Conservation (phyloP, 1,140 invertebrate species). For the Zaprionus camerounensis region DNA sequence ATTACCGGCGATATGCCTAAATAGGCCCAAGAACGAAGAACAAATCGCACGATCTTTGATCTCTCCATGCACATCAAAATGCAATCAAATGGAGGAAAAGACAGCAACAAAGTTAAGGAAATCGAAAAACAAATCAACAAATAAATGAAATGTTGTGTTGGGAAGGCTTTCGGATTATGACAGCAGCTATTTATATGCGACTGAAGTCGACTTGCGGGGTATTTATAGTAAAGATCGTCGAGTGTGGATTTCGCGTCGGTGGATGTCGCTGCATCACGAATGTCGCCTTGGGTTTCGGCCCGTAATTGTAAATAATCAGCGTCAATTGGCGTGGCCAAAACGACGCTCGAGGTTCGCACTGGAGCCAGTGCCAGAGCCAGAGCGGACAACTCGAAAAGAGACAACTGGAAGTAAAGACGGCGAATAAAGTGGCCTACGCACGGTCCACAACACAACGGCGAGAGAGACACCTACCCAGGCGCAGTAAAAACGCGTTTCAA, state of each 20-base stretch:
- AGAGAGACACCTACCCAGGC: constrained; percentile 55
- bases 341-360: constrained; percentile 22
- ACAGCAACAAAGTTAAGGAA: background rate
- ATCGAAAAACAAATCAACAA: background rate
- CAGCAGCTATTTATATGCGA: constrained; percentile 58
- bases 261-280: constrained; percentile 50
- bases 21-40: constrained; percentile 21
- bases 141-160: constrained; percentile 28
- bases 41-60: constrained; percentile 46
- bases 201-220: constrained; percentile 19
- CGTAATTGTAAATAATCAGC: constrained; percentile 76
- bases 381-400: constrained; percentile 6
- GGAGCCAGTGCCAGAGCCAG: constrained; percentile 6
- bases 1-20: constrained; percentile 57
- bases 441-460: constrained; percentile 26
- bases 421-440: constrained; percentile 63
- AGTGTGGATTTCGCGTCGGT: constrained; percentile 37
- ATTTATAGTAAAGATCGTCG: constrained; percentile 36
- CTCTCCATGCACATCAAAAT: constrained; percentile 67
- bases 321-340: constrained; percentile 68
- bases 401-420: constrained; percentile 20
- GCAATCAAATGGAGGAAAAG: constrained; percentile 54
- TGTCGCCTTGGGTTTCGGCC: constrained; percentile 60
- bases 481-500: constrained; percentile 76
- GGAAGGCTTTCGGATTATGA: constrained; percentile 54